Evolutionary conservation across 2,113 vertebrate genomes (phyloP), one percentile per base, ranked within the genome.

Genomic region (Fregata magnificens): DNA sequence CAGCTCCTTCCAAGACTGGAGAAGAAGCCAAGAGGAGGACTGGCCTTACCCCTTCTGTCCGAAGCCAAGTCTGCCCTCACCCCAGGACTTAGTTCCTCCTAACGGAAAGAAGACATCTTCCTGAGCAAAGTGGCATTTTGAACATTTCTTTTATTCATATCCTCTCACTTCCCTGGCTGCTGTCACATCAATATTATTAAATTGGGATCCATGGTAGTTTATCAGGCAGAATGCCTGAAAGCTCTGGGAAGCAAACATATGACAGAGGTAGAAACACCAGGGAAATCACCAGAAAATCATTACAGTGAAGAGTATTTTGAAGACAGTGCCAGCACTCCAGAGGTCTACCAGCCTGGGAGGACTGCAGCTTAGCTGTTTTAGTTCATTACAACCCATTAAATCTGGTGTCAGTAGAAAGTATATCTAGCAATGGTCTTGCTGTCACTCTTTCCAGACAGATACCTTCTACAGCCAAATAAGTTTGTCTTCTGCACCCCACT

Each of bases 261-360:
- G 76, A 96, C 65, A 90, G 90, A 96, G 61, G 85, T 97, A 95
- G 79, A 95, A 93, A 79, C 88, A 95, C 61, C 25, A 82, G 76
- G 34, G 95, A 96, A 96, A 97, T 93, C 82, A 96, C 89, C 96
- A 92, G 74, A 47, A 94, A 96, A 95, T 80, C 58, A 91, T 95
- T 97, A 96, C 86, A 62, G 84, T 95, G 71, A 96, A 94, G 88
- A 95, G 94, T 94, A 25, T 42, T 78, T 91, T 77, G 96, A 93
- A 95, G 93, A 76, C 62, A 81, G 36, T 66, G 63, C 16, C 85
- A 96, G 92, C 82, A 94, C 56, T 97, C 88, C 77, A 93, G 93
- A 84, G 21, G 72, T 87, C 89, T 95, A 77, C 44, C 24, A 55
- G 7, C 10, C 10, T 95, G 76, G 52, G 76, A 94, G 93, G 86